These are phyloP conservation scores for zebrafish (Danio rerio) DNA, from an alignment of 2,113 vertebrate genomes.

Conservation along the genomic window DNA sequence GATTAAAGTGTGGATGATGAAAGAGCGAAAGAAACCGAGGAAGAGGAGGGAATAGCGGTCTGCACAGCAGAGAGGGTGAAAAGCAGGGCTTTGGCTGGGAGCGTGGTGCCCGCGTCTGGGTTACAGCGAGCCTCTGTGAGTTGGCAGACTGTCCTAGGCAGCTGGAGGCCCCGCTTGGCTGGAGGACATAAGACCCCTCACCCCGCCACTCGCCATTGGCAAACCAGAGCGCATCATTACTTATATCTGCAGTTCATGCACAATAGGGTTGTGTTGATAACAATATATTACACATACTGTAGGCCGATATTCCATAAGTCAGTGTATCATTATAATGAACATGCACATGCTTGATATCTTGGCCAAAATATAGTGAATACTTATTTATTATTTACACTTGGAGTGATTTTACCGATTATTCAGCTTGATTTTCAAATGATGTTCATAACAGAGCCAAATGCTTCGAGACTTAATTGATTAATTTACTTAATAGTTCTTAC, in stretches of 20 bases:
- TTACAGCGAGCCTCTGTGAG: conserved; percentile 56
- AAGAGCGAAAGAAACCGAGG: conserved; percentile 48
- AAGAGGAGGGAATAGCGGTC: conserved; percentile 38
- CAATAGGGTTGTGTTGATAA: background rate
- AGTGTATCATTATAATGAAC: too few species aligned
- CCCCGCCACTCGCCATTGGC: conserved; percentile 61
- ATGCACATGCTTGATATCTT: too few species aligned
- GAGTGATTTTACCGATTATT: too few species aligned
- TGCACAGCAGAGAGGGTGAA: conserved; percentile 18
- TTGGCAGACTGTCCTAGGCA: conserved; percentile 72
- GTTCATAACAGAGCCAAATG: too few species aligned
- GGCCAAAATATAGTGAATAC: too few species aligned
- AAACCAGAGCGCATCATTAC: conserved; percentile 2
- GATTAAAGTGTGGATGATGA: conserved; percentile 60
- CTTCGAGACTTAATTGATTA: too few species aligned
- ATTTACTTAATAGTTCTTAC: too few species aligned
- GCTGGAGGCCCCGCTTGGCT: conserved; percentile 70
- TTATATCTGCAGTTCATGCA: background rate
- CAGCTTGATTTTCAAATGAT: too few species aligned
- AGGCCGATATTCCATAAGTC: too few species aligned
- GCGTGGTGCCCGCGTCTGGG: conserved; percentile 59
- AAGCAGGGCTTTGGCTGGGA: conserved; percentile 34
- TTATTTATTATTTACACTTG: too few species aligned
- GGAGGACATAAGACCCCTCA: conserved; percentile 61
- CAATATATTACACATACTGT: background rate